Evolutionary conservation across 1,140 invertebrate species (phyloP).

Genomic region (Tetragonula clypearis): DNA sequence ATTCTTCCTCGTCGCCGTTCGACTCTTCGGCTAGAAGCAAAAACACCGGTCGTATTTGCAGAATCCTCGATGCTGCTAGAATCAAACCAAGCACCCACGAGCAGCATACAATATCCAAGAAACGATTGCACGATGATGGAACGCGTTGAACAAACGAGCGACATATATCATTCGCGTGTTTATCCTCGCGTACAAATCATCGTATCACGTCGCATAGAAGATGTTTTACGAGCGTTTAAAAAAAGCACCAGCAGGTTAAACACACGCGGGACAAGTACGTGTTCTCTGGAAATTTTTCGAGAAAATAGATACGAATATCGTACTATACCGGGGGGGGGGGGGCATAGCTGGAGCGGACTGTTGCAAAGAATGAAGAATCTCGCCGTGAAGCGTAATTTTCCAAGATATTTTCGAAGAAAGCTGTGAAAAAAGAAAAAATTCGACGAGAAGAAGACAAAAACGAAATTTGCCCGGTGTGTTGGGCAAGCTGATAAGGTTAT

Average conservation of each 20-base stretch:
- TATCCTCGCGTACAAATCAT: constrained; percentile 5
- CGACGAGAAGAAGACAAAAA: not conserved
- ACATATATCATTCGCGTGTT: not conserved
- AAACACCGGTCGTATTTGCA: not conserved
- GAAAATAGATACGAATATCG: not conserved
- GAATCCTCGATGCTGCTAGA: constrained; percentile 35
- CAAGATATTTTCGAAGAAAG: not conserved
- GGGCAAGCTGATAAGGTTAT: too few relatives aligned
- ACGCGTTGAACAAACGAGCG: constrained; percentile 12
- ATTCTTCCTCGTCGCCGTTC: not conserved
- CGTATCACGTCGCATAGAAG: not conserved
- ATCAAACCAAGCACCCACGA: constrained; percentile 67
- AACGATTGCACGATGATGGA: constrained; percentile 21
- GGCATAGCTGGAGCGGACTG: not conserved
- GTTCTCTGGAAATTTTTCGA: not conserved
- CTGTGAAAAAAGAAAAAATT: not conserved
- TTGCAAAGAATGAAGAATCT: not conserved
- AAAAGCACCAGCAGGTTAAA: not conserved
- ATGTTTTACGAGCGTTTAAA: constrained; percentile 10
- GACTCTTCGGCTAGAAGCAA: not conserved
- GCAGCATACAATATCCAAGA: constrained; percentile 64
- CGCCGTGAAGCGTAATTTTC: not conserved
- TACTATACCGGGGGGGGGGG: not conserved
- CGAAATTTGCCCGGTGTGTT: not conserved
- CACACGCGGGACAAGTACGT: too few relatives aligned